Evolutionary conservation across 1,140 invertebrate species (phyloP).

Genomic region (Steinernema feltiae): DNA sequence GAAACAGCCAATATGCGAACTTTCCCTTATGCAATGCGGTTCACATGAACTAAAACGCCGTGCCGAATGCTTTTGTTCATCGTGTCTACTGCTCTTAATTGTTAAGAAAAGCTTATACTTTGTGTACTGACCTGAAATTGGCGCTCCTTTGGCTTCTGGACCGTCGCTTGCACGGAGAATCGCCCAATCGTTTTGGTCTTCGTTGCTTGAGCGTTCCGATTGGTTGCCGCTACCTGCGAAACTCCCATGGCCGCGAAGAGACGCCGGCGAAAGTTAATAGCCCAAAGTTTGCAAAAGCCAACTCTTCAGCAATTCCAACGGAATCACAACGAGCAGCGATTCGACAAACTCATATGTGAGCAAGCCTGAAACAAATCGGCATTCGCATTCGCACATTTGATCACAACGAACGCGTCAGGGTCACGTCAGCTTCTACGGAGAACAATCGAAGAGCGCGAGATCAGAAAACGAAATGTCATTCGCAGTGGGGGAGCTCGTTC

Average conservation of each 20-base stretch:
- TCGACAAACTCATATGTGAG: not conserved
- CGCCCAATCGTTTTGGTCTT: not conserved
- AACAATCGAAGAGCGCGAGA: too few species aligned
- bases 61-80: too few species aligned
- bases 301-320: constrained; percentile 7
- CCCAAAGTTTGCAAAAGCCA: not conserved
- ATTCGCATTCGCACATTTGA: not conserved
- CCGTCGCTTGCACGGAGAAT: constrained; percentile 22
- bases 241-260: not conserved
- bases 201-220: not conserved
- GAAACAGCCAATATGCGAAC: too few species aligned
- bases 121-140: constrained; percentile 46
- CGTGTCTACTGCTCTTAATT: too few species aligned
- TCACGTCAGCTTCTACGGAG: too few species aligned
- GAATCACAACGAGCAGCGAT: not conserved
- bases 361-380: constrained; percentile 1
- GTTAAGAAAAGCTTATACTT: too few species aligned
- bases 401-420: too few species aligned
- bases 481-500: too few species aligned
- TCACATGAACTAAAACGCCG: too few species aligned
- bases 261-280: not conserved
- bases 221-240: not conserved
- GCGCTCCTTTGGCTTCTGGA: constrained; percentile 42
- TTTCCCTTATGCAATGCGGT: too few species aligned
- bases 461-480: too few species aligned